Percentiles rank a stretch among this genome's conserved stretches.
These are phyloP conservation scores for Epinotia demarniana DNA, from an alignment of 2,888 invertebrate genomes.

Conservation along the genomic window DNA sequence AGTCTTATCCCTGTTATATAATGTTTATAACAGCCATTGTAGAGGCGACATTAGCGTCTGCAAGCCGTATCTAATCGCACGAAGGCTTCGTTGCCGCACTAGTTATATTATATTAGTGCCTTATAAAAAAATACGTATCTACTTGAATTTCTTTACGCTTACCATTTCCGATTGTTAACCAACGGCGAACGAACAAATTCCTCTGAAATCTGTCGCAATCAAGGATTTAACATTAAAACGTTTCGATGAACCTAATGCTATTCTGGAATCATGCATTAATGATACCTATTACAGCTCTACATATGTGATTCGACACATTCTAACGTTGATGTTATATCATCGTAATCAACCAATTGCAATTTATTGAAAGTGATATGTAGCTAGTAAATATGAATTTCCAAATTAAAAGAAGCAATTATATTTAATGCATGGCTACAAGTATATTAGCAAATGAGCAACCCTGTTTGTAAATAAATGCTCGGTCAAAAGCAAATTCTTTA, in stretches of 20 bases:
- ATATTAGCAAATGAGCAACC: not conserved
- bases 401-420: conserved; percentile 28
- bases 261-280: not conserved
- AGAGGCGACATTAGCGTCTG: not conserved
- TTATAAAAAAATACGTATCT: too few species aligned
- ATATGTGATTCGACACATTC: conserved; percentile 11
- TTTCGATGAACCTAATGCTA: not conserved
- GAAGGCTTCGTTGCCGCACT: not conserved
- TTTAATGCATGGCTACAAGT: not conserved
- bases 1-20: too few species aligned
- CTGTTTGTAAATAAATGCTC: not conserved
- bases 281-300: not conserved
- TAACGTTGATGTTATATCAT: not conserved
- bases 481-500: conserved; percentile 4
- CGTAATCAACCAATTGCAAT: conserved; percentile 33
- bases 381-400: conserved; percentile 3
- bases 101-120: not conserved
- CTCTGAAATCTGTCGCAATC: not conserved
- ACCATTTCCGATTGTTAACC: not conserved
- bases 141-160: not conserved
- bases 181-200: not conserved
- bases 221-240: not conserved
- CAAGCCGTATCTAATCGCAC: too few species aligned
- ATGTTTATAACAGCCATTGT: too few species aligned
- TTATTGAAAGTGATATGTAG: not conserved